Conservation (phyloP, 1,140 invertebrate species). For the Phthorimaea operculella region DNA sequence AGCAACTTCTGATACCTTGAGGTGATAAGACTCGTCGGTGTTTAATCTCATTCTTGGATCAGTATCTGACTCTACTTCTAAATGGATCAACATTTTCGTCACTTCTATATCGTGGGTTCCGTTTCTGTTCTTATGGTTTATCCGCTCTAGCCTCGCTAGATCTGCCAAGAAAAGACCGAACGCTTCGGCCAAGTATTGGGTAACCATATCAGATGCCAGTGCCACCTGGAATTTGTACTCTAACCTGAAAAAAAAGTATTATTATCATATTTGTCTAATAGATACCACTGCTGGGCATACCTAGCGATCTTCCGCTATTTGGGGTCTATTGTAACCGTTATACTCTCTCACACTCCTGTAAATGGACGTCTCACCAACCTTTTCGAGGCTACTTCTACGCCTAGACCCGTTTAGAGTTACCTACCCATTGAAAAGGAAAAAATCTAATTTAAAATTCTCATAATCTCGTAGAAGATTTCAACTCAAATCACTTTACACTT, state of each 20-base stretch:
- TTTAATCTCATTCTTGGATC: slow-evolving; percentile 71
- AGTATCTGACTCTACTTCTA: slow-evolving; percentile 59
- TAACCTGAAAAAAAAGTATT: slow-evolving; percentile 14
- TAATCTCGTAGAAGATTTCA: no score
- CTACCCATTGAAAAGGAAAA: no score
- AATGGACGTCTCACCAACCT: no score
- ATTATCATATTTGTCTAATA: no score
- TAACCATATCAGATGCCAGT: slow-evolving; percentile 41
- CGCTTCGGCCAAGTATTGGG: slow-evolving; percentile 39
- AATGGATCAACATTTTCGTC: slow-evolving; percentile 54
- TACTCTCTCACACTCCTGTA: no score
- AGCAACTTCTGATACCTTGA: slow-evolving; percentile 68
- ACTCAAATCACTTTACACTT: no score
- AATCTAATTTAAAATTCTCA: no score
- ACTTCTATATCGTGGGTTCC: slow-evolving; percentile 22
- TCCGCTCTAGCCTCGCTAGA: slow-evolving; percentile 31
- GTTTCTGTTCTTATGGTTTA: slow-evolving; percentile 13
- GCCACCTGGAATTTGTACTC: slow-evolving; percentile 53
- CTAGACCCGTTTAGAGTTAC: no score
- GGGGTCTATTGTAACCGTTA: no score
- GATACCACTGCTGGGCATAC: no score
- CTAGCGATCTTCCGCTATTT: no score
- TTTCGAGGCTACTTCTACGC: no score
- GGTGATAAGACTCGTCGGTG: slow-evolving; percentile 78
- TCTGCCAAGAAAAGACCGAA: slow-evolving; percentile 41